A percentile compares a stretch with the other conserved stretches of the same genome.
Evolutionary conservation across 2,113 vertebrate genomes (phyloP).

Genomic region (Sinocyclocheilus grahami): DNA sequence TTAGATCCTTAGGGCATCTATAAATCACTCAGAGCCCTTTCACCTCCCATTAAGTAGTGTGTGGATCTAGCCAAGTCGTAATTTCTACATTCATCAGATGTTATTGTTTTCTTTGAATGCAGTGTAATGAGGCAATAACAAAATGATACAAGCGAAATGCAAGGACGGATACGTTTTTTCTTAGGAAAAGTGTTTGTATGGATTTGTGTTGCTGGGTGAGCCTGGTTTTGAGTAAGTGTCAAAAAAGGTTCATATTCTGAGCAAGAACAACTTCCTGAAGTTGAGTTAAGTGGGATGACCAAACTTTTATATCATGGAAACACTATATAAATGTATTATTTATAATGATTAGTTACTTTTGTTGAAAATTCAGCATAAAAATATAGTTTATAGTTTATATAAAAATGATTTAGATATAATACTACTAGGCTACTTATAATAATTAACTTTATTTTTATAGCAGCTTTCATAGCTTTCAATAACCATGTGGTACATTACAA

Average conservation of each 20-base stretch:
- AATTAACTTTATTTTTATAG: too few species aligned
- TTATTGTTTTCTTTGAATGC: constrained; percentile 40
- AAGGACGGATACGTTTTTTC: neutral
- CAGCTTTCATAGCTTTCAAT: too few species aligned
- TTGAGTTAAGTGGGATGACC: neutral
- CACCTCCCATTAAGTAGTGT: neutral
- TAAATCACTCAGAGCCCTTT: constrained; percentile 45
- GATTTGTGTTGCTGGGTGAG: neutral
- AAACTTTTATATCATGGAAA: neutral
- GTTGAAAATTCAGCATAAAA: too few species aligned
- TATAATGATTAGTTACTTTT: too few species aligned
- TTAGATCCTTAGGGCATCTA: constrained; percentile 31
- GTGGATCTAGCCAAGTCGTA: constrained; percentile 16
- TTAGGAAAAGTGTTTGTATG: neutral
- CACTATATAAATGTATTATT: neutral
- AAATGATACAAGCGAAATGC: neutral
- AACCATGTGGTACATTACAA: neutral
- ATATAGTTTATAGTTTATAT: too few species aligned
- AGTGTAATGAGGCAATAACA: constrained; percentile 5
- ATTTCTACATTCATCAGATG: neutral
- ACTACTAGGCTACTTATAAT: neutral
- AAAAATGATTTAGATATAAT: too few species aligned
- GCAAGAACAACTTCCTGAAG: neutral
- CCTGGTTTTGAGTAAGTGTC: neutral
- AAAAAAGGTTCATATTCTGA: neutral